phyloP scores from a whole-genome alignment of 2,113 vertebrate genomes.

The Acrocephalus arundinaceus region DNA sequence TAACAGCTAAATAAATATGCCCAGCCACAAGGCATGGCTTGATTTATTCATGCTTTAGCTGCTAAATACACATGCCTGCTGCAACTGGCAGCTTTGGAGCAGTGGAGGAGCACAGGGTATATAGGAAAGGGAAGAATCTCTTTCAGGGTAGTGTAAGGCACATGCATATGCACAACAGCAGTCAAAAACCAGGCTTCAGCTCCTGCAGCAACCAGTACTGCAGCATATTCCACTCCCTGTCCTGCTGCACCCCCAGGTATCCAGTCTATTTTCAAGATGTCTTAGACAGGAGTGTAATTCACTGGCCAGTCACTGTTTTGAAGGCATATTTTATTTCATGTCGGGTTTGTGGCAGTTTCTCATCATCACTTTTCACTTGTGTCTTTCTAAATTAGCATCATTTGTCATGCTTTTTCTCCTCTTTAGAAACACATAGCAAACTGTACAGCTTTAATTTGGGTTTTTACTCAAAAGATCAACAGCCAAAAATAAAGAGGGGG shows the following conservation, averaged over 20 bases:
- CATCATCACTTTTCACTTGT: neutral
- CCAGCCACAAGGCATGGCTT: neutral
- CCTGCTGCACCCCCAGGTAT: neutral
- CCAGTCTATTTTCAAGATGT: neutral
- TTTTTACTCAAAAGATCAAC: neutral
- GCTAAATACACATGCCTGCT: neutral
- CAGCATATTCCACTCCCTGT: neutral
- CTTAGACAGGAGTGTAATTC: neutral
- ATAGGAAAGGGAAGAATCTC: neutral
- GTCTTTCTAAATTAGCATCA: neutral
- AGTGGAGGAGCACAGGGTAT: neutral
- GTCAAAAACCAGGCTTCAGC: neutral
- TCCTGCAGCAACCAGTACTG: neutral
- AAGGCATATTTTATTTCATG: neutral
- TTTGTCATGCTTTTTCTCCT: neutral
- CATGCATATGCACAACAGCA: neutral
- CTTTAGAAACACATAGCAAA: neutral
- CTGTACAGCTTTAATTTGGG: neutral
- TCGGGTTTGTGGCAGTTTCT: neutral
- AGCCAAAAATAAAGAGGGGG: neutral
- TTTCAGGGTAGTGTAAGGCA: neutral
- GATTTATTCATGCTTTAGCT: neutral
- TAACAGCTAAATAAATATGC: neutral
- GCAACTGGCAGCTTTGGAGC: neutral
- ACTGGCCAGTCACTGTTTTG: neutral